These are phyloP conservation scores for Centropristis striata DNA, from an alignment of 2,113 vertebrate species.

Conservation along the genomic window DNA sequence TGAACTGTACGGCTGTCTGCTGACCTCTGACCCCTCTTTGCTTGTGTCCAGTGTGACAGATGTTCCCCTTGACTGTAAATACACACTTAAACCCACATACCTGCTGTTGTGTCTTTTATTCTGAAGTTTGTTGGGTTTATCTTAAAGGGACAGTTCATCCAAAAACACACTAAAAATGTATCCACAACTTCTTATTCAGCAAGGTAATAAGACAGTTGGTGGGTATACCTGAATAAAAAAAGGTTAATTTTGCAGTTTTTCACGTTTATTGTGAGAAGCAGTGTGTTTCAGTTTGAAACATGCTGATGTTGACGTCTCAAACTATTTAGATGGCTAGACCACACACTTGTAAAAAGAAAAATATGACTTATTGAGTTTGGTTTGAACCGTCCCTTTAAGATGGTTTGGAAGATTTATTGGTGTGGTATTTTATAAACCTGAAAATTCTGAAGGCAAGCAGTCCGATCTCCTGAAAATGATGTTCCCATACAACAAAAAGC, in stretches of 20 bases:
- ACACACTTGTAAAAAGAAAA: neutral
- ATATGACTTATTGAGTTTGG: neutral
- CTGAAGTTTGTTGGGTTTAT: neutral
- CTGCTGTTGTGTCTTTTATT: constrained; percentile 29
- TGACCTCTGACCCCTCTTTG: constrained; percentile 41
- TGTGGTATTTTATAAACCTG: neutral
- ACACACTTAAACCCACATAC: constrained; percentile 65
- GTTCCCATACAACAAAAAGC: no score
- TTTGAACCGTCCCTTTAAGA: neutral
- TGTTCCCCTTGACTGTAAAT: constrained; percentile 82
- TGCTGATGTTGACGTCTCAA: neutral
- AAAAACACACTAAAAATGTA: neutral
- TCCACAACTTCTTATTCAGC: neutral
- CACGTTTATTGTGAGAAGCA: neutral
- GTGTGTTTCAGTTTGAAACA: neutral
- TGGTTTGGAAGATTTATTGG: neutral
- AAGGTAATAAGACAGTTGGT: neutral
- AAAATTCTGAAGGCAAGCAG: neutral
- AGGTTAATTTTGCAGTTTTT: neutral
- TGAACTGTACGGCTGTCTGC: constrained; percentile 80
- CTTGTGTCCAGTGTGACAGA: constrained; percentile 59
- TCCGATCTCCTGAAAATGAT: no score
- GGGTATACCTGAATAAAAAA: neutral
- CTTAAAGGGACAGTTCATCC: neutral
- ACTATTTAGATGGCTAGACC: neutral